Evolutionary conservation across 2,797 vertebrate genomes (phyloP), one percentile per base, ranked within the genome.

Genomic region (Scarus forsteni): DNA sequence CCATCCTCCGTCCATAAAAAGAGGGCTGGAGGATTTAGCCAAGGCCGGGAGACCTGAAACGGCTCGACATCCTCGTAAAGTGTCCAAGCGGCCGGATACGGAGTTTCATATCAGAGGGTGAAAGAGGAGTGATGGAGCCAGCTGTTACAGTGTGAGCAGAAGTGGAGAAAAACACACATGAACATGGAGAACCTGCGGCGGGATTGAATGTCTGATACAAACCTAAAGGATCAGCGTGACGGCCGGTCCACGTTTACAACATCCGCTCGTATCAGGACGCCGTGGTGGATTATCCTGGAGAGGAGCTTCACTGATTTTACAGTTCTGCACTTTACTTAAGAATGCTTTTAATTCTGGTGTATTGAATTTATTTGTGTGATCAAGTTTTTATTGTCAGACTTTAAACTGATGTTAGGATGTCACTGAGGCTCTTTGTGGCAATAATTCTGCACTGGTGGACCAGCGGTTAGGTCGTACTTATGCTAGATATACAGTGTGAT

Each of bases 61-160:
- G 66, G 83, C 82, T 75, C 79, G 58, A 88, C 88, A 73, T 92
- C 89, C 91, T 94, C 91, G 83, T 94, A 94, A 94, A 94, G 89
- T 10, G 84, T 84, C 85, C 64, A 77, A 89, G 88, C 43, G 43
- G 43, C 38, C 86, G 90, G 92, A 93, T 90, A 76, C 86, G 39
- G 84, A 80, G 87, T 90, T 92, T 86, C 84, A 90, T 92, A 90
- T 92, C 88, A 76, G 89, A 84, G 85, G 85, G 77, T 60, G 83
- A 65, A 75, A 72, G 68, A 60, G 77, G 88, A 74, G 83, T 64
- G 79, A 74, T 73, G 0, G 70, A 71, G 80, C 91, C 94, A 94
- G 93, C 92, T 93, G 93, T 92, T 91, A 65, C 76, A 79, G 85
- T 77, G 46, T 42, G 46, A 56, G 55, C 53, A 51, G 18, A 18